Percentiles rank a stretch among this genome's conserved stretches.
phyloP scores from a whole-genome alignment of 1,140 invertebrate species.

The Listronotus bonariensis region DNA sequence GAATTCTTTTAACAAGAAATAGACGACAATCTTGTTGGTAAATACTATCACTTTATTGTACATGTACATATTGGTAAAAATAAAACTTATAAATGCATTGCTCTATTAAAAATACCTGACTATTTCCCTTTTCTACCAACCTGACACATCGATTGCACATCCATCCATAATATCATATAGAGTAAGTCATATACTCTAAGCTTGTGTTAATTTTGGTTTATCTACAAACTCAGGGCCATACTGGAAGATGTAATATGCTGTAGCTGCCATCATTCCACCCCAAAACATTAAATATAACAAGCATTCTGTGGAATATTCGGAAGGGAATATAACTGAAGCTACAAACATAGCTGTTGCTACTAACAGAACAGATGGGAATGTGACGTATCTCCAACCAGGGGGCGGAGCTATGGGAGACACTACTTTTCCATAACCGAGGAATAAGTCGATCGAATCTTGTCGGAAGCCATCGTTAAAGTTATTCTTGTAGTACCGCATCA shows the following conservation, averaged over 20 bases:
- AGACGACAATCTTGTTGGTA: neutral
- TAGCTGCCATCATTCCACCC: slow-evolving; percentile 81
- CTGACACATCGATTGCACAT: too few relatives aligned
- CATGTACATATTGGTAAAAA: neutral
- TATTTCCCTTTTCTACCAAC: slow-evolving; percentile 5
- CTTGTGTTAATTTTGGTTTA: slow-evolving; percentile 45
- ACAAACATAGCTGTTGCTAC: slow-evolving; percentile 89
- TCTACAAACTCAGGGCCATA: slow-evolving; percentile 68
- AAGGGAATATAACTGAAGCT: slow-evolving; percentile 79
- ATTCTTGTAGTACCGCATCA: slow-evolving; percentile 95
- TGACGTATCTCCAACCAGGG: slow-evolving; percentile 86
- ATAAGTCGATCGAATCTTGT: slow-evolving; percentile 95
- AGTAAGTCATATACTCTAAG: slow-evolving; percentile 9
- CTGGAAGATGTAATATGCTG: slow-evolving; percentile 80
- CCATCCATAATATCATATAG: too few relatives aligned
- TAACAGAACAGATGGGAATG: slow-evolving; percentile 83
- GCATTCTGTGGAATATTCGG: slow-evolving; percentile 84
- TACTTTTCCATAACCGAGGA: slow-evolving; percentile 79
- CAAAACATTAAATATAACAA: slow-evolving; percentile 91
- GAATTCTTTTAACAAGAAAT: neutral
- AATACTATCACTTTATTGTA: slow-evolving; percentile 6
- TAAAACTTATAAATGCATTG: neutral
- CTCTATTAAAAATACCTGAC: slow-evolving; percentile 4
- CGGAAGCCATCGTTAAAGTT: slow-evolving; percentile 96
- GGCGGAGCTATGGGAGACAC: slow-evolving; percentile 78